Base-by-base conservation (phyloP, 35 echinoderm and acorn worm species). In the Hemicentrotus pulcherrimus region DNA sequence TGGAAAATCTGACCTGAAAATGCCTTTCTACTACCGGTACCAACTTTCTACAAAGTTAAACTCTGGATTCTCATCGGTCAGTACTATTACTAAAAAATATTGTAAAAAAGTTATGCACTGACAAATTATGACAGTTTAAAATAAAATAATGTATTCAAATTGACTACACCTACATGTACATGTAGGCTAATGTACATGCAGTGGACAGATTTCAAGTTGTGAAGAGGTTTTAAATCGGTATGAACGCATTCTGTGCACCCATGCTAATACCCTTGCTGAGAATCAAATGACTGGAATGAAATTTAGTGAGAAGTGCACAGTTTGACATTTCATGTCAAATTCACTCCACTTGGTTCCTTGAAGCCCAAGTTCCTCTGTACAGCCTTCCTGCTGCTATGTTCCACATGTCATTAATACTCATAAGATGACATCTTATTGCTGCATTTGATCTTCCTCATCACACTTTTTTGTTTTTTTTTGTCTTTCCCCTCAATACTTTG, bases 221-320 rank as follows among this genome's bases (percentile, higher is more conserved):
- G 22, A 22, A n/a, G 22, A 7, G 28, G 7, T 7, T 59, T 78
- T 78, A 8, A 2, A 78, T 78, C 22, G 19, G 18, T 70, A 70
- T 70, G 13, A 70, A n/a, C 6, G 6, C 65, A 78, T 78, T 22
- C 65, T n/a, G 22, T 78, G 65, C 19, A 78, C 24, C 28, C 65
- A 78, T 78, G 65, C 65, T 78, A n/a, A 0, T 6, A 28, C 22
- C n/a, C 65, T 78, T 78, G 65, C 19, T 7, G 28, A 78, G 65
- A 78, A 30, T 78, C 65, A 78, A 78, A 78, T 78, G 65, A 15
- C 65, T 78, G 65, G 65, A 24, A 78, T 78, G 65, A 78, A 78
- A 78, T 78, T 78, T 78, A 78, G 65, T 78, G 65, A 78, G 65
- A 78, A 78, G 65, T 78, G 65, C 65, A 78, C 65, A 78, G 65